Conservation (phyloP, 2,113 vertebrate species). For the Notiomystis cincta region DNA sequence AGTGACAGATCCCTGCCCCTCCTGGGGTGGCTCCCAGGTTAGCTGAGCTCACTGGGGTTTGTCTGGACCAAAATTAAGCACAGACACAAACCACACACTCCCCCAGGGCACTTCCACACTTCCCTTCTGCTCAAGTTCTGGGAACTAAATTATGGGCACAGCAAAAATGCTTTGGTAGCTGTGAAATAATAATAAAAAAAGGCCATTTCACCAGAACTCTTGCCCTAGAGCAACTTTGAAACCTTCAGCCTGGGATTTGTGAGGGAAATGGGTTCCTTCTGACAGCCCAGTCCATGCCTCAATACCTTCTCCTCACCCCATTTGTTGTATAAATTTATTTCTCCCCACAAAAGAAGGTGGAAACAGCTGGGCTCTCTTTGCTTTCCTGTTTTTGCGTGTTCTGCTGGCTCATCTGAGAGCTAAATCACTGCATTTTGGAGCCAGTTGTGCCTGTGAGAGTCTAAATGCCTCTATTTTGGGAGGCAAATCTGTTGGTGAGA, state of each 20-base stretch:
- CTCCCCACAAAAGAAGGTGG: background rate
- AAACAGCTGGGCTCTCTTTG: background rate
- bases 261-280: background rate
- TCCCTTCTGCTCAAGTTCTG: background rate
- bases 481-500: background rate
- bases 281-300: background rate
- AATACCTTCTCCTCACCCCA: background rate
- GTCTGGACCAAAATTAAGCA: background rate
- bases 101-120: background rate
- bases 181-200: background rate
- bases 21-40: background rate
- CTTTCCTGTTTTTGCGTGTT: background rate
- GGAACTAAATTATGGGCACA: background rate
- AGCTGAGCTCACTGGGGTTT: background rate
- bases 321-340: background rate
- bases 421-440: background rate
- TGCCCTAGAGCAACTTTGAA: background rate
- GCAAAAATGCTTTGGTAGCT: background rate
- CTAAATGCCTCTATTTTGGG: background rate
- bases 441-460: background rate
- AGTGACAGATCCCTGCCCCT: background rate
- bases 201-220: background rate
- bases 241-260: background rate
- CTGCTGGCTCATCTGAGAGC: background rate
- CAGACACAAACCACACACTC: rapidly evolving